These are phyloP conservation scores for Aegithalos caudatus DNA, from an alignment of 2,113 vertebrate species.

Conservation along the genomic window DNA sequence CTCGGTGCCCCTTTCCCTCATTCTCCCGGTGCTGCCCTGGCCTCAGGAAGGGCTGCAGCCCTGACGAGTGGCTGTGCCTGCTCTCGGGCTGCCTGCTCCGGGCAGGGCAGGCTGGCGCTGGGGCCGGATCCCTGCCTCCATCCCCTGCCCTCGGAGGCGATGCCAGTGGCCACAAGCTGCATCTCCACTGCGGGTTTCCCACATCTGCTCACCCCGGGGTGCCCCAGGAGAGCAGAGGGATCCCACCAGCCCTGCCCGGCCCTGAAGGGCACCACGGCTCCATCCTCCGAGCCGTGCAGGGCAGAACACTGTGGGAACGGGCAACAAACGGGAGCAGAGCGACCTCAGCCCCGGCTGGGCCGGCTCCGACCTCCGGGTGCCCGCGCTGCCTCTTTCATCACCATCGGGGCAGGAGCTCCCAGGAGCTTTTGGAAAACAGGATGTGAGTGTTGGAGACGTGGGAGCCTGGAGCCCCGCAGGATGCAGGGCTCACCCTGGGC, in stretches of 20 bases:
- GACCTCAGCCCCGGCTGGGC: not conserved
- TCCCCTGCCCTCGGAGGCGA: not conserved
- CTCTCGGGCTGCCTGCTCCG: not conserved
- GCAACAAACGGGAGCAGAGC: not conserved
- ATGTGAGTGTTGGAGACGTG: not conserved
- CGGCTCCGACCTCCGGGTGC: not conserved
- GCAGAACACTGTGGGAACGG: not conserved
- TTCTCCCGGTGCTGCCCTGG: not conserved
- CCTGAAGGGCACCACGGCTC: not conserved
- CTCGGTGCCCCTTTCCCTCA: not conserved
- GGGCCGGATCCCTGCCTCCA: not conserved
- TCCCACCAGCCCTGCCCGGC: not conserved
- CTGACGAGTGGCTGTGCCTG: accelerated
- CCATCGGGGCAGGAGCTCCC: not conserved
- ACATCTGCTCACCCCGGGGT: not conserved
- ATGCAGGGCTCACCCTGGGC: accelerated
- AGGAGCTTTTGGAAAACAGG: not conserved
- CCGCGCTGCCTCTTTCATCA: not conserved
- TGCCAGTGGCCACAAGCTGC: too few species aligned
- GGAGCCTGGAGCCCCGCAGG: not conserved
- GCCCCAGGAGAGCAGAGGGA: not conserved
- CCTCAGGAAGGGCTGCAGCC: not conserved
- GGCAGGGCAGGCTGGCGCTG: not conserved
- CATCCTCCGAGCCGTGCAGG: not conserved
- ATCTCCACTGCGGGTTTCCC: accelerated